Conservation (phyloP, 2,888 invertebrate species). For the Heliconius ethilla region DNA sequence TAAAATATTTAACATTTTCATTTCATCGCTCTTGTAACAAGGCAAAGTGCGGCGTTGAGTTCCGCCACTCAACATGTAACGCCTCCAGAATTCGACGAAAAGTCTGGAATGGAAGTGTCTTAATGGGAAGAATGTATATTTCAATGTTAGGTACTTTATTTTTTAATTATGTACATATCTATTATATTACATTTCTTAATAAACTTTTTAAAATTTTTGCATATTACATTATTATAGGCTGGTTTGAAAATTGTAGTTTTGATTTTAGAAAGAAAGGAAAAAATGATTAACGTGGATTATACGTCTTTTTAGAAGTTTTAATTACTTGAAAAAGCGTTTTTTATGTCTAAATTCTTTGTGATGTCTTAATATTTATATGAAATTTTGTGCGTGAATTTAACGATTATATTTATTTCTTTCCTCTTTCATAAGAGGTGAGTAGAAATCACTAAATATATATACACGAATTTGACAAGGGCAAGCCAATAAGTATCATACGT, state of each 20-base stretch:
- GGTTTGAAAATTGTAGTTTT: slow-evolving; percentile 62
- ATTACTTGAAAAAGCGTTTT: slow-evolving; percentile 77
- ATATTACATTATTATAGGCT: slow-evolving; percentile 47
- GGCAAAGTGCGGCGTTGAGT: too few relatives aligned
- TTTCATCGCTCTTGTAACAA: too few relatives aligned
- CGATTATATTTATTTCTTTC: slow-evolving; percentile 64
- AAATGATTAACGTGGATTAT: slow-evolving; percentile 75
- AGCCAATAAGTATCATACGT: slow-evolving; percentile 69
- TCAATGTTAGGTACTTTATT: background rate
- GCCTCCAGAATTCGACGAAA: too few relatives aligned
- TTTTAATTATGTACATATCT: background rate
- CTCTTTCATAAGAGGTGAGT: slow-evolving; percentile 75
- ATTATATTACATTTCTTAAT: background rate
- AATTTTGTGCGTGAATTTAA: slow-evolving; percentile 76
- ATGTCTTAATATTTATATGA: slow-evolving; percentile 79
- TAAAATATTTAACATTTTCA: too few relatives aligned
- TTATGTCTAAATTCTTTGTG: slow-evolving; percentile 82
- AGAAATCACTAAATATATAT: slow-evolving; percentile 63
- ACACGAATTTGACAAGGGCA: slow-evolving; percentile 71
- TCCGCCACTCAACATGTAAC: too few relatives aligned
- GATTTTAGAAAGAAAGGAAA: slow-evolving; percentile 79
- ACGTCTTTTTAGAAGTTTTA: slow-evolving; percentile 78
- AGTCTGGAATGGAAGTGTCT: too few relatives aligned
- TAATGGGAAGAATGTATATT: background rate
- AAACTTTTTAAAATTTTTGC: background rate